phyloP scores from a whole-genome alignment of 2,797 vertebrate genomes.

The Manis javanica region DNA sequence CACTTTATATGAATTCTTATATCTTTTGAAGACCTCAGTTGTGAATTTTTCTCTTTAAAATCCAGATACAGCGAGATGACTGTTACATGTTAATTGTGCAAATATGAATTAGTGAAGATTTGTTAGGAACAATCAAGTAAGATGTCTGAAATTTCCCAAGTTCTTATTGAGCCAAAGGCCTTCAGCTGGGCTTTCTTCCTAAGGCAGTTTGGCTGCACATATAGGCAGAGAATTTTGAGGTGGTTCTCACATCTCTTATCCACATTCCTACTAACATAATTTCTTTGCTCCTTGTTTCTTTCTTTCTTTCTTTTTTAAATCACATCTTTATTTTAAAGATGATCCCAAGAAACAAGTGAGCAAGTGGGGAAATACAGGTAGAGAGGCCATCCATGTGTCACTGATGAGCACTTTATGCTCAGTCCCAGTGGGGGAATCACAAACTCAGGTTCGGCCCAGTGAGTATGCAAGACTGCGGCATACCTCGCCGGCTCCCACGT shows the following conservation, averaged over 20 bases:
- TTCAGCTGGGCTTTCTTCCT: constrained; percentile 31
- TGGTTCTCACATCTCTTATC: not conserved
- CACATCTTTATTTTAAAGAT: not conserved
- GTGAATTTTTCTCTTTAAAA: constrained; percentile 47
- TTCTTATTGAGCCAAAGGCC: not conserved
- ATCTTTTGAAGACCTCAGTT: constrained; percentile 31
- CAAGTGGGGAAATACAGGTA: not conserved
- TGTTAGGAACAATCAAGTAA: not conserved
- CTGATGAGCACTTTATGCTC: not conserved
- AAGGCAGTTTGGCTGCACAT: not conserved
- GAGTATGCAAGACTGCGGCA: not conserved
- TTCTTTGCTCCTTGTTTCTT: not conserved
- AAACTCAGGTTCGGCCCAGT: not conserved
- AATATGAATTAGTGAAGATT: not conserved
- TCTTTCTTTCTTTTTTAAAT: not conserved
- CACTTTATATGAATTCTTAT: not conserved
- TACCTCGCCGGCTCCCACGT: not conserved
- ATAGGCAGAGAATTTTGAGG: not conserved
- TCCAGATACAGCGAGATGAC: not conserved
- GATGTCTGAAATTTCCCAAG: not conserved
- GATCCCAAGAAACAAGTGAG: not conserved
- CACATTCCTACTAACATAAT: not conserved
- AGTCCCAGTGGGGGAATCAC: not conserved
- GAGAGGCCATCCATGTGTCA: not conserved
- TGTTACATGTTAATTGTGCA: not conserved